These are phyloP conservation scores for Drosophila pseudoananassae DNA, from an alignment of 1,140 invertebrate species.

Conservation along the genomic window DNA sequence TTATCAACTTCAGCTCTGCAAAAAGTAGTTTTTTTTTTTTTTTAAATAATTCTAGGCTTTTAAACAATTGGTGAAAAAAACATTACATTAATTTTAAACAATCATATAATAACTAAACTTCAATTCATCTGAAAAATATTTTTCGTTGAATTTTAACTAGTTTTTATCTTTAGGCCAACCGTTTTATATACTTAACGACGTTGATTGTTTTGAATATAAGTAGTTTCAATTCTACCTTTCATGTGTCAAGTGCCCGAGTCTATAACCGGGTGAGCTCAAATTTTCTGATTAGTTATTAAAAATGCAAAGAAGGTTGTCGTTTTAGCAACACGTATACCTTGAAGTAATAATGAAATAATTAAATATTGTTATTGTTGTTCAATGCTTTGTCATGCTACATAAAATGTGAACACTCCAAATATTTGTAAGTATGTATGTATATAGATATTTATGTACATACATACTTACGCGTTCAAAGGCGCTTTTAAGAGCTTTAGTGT, in stretches of 20 bases:
- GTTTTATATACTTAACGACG: neutral
- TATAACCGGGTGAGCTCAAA: conserved; percentile 27
- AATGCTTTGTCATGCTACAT: neutral
- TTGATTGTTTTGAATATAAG: conserved; percentile 19
- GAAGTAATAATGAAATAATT: conserved; percentile 57
- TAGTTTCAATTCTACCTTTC: conserved; percentile 56
- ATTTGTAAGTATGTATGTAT: neutral
- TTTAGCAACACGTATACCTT: conserved; percentile 16
- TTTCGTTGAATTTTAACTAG: neutral
- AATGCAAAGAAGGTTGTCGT: conserved; percentile 14
- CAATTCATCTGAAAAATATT: neutral
- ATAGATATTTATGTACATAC: too few relatives aligned
- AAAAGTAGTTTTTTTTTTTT: too few relatives aligned
- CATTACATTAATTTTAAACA: too few relatives aligned
- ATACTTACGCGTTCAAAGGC: too few relatives aligned
- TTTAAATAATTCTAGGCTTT: too few relatives aligned
- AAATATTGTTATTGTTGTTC: neutral
- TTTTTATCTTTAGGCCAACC: neutral
- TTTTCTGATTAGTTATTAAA: conserved; percentile 16
- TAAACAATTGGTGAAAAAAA: too few relatives aligned
- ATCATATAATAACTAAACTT: neutral
- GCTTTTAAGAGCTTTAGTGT: too few relatives aligned
- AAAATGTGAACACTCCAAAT: conserved; percentile 10
- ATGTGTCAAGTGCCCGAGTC: conserved; percentile 24
- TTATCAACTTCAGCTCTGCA: too few relatives aligned